Percentiles rank a stretch among this genome's conserved stretches.
phyloP scores from a whole-genome alignment of 2,888 invertebrate genomes.

The Cyaniris semiargus region DNA sequence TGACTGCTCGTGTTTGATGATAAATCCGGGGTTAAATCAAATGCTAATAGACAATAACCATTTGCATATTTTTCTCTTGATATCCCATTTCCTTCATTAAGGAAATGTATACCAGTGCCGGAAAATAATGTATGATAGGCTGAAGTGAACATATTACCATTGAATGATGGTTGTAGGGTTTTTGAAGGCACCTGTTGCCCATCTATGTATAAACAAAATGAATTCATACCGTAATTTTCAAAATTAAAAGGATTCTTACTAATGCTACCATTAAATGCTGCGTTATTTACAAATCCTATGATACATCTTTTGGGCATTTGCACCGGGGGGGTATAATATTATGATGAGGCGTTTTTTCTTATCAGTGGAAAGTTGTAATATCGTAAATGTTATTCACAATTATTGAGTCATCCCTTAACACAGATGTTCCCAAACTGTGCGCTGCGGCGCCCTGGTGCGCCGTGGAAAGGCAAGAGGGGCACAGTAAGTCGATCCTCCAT shows the following conservation, averaged over 20 bases:
- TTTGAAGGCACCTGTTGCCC: slow-evolving; percentile 40
- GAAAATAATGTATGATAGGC: slow-evolving; percentile 42
- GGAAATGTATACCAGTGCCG: slow-evolving; percentile 44
- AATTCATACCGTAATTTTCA: slow-evolving; percentile 41
- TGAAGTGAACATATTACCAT: slow-evolving; percentile 32
- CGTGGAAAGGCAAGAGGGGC: too few relatives aligned
- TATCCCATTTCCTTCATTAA: slow-evolving; percentile 42
- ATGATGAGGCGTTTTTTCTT: slow-evolving; percentile 34
- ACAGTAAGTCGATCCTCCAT: too few relatives aligned
- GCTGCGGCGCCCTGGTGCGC: too few relatives aligned
- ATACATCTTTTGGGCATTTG: slow-evolving; percentile 41
- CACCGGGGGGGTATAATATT: slow-evolving; percentile 42
- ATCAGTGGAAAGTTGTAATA: too few relatives aligned
- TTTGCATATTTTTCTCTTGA: slow-evolving; percentile 41
- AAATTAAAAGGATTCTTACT: slow-evolving; percentile 44
- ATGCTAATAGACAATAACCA: slow-evolving; percentile 42
- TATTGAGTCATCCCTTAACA: too few relatives aligned
- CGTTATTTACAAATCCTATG: slow-evolving; percentile 42
- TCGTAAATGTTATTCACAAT: too few relatives aligned
- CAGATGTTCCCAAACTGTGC: too few relatives aligned
- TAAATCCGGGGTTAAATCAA: slow-evolving; percentile 44
- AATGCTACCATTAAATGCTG: slow-evolving; percentile 41
- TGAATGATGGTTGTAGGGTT: slow-evolving; percentile 38
- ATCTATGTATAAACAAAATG: slow-evolving; percentile 44
- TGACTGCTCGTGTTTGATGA: too few relatives aligned